Evolutionary conservation across 2,888 invertebrate species (phyloP).

Genomic region (Drosophila nr. medialis): DNA sequence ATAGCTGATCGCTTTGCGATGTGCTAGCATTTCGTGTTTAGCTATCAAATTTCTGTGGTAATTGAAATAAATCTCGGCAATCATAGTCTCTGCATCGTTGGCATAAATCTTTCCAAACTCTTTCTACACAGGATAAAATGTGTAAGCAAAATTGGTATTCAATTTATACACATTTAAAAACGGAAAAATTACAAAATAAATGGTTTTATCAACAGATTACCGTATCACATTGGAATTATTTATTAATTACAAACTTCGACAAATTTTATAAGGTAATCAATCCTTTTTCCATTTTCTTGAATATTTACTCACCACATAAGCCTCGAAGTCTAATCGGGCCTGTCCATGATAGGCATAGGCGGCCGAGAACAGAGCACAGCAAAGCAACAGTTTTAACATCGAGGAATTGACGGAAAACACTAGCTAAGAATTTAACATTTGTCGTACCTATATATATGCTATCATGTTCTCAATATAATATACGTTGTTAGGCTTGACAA

Average conservation of each 20-base stretch:
- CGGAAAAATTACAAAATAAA: neutral
- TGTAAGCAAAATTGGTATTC: neutral
- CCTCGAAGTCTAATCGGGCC: constrained; percentile 24
- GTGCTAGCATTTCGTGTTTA: constrained; percentile 57
- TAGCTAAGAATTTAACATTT: constrained; percentile 27
- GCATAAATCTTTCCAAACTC: constrained; percentile 23
- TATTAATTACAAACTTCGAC: too few species aligned
- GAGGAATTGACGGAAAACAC: constrained; percentile 27
- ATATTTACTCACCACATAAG: constrained; percentile 43
- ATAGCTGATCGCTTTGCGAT: constrained; percentile 47
- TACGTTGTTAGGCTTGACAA: constrained; percentile 13
- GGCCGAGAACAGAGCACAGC: constrained; percentile 34
- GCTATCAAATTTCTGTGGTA: constrained; percentile 62
- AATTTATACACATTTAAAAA: neutral
- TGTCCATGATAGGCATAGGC: constrained; percentile 61
- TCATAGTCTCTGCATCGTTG: neutral
- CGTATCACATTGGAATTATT: neutral
- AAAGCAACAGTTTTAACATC: constrained; percentile 56
- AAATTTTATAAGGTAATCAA: neutral
- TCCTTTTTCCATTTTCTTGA: neutral
- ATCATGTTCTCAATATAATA: constrained; percentile 15
- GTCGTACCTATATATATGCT: constrained; percentile 36
- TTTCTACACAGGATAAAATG: rapidly evolving
- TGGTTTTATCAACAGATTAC: neutral
- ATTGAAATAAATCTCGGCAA: constrained; percentile 69